A percentile compares a stretch with the other conserved stretches of the same genome.
Evolutionary conservation across 2,888 invertebrate species (phyloP).

Genomic region (Orchesellides sinensis): DNA sequence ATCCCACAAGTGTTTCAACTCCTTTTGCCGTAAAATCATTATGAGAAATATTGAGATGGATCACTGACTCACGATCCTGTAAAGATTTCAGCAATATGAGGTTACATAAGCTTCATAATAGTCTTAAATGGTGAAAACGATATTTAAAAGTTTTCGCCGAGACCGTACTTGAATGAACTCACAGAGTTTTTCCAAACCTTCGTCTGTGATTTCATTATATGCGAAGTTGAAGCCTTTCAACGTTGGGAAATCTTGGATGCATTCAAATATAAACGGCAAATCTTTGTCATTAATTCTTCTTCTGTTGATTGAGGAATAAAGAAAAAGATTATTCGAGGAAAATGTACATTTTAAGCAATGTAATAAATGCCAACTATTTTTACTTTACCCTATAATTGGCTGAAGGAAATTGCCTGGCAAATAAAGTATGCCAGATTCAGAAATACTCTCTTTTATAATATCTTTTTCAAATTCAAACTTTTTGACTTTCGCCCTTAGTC

Average conservation of each 20-base stretch:
- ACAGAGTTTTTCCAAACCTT: constrained; percentile 59
- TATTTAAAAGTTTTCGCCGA: too few relatives aligned
- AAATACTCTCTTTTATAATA: constrained; percentile 25
- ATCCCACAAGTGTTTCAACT: constrained; percentile 53
- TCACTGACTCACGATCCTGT: constrained; percentile 58
- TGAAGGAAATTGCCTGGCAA: constrained; percentile 65
- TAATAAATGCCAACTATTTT: background rate
- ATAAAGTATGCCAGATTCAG: constrained; percentile 50
- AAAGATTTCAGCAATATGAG: too few relatives aligned
- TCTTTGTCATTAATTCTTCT: constrained; percentile 68
- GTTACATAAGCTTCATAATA: too few relatives aligned
- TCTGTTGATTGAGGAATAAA: too few relatives aligned
- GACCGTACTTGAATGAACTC: constrained; percentile 57
- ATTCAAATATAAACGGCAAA: constrained; percentile 54
- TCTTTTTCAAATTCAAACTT: constrained; percentile 48
- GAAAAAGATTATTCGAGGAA: too few relatives aligned
- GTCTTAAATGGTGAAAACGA: too few relatives aligned
- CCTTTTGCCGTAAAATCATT: constrained; percentile 71
- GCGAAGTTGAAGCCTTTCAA: constrained; percentile 70
- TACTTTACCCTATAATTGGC: constrained; percentile 51
- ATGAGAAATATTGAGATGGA: constrained; percentile 68
- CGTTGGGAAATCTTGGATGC: constrained; percentile 42
- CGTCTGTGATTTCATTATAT: constrained; percentile 72
- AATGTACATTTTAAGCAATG: too few relatives aligned
- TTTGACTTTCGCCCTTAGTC: constrained; percentile 18